phyloP scores from a whole-genome alignment of 1,140 invertebrate species.

The Zaprionus africanus region DNA sequence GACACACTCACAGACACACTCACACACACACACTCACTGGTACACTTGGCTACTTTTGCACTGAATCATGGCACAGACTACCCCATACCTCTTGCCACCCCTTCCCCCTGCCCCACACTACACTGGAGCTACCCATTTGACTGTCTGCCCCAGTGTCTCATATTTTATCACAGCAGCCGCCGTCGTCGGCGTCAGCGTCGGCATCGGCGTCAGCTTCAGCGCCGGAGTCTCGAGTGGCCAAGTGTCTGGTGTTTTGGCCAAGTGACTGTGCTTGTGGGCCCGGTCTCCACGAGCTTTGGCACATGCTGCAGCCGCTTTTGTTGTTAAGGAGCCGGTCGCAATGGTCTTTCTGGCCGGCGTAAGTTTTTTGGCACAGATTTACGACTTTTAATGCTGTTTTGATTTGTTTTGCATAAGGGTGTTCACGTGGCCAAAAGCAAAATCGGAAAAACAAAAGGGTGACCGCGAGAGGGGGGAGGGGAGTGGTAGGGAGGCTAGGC shows the following conservation, averaged over 20 bases:
- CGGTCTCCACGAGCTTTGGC: slow-evolving; percentile 56
- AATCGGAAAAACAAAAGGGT: slow-evolving; percentile 15
- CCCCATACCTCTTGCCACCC: not conserved
- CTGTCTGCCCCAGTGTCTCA: slow-evolving; percentile 82
- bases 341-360: slow-evolving; percentile 34
- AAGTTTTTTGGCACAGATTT: slow-evolving; percentile 74
- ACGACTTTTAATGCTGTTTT: slow-evolving; percentile 80
- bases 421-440: slow-evolving; percentile 71
- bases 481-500: too few relatives aligned
- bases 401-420: slow-evolving; percentile 83
- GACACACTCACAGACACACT: slow-evolving; percentile 11
- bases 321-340: slow-evolving; percentile 48
- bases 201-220: slow-evolving; percentile 16
- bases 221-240: slow-evolving; percentile 73
- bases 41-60: slow-evolving; percentile 62
- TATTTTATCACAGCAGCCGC: slow-evolving; percentile 75
- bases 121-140: slow-evolving; percentile 54
- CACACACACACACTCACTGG: not conserved
- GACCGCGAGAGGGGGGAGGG: not conserved
- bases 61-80: slow-evolving; percentile 64
- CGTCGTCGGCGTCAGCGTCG: slow-evolving; percentile 30
- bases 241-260: slow-evolving; percentile 62
- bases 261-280: slow-evolving; percentile 53
- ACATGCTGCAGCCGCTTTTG: slow-evolving; percentile 69
- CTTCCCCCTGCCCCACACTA: not conserved